phyloP scores from a whole-genome alignment of 2,888 invertebrate genomes.

The Schrankia costaestrigalis region DNA sequence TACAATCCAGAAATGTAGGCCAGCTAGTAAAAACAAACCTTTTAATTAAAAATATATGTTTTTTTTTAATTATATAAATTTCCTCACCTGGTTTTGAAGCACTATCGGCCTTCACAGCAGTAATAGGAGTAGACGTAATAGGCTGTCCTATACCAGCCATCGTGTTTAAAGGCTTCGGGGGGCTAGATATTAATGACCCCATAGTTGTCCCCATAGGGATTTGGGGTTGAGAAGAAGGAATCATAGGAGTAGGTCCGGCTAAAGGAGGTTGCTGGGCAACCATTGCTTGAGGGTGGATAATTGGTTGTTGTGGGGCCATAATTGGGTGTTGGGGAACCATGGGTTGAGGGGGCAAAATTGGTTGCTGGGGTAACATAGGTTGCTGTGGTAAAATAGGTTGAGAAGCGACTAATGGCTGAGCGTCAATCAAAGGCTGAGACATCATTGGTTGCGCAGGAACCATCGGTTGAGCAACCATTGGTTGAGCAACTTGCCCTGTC shows the following conservation, averaged over 20 bases:
- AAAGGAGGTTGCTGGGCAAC: constrained; percentile 9
- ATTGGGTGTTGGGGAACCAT: constrained; percentile 42
- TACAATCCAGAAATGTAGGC: too few relatives aligned
- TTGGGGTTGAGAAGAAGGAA: constrained; percentile 40
- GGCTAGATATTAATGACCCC: constrained; percentile 53
- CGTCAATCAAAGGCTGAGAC: constrained; percentile 25
- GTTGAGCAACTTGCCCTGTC: constrained; percentile 64
- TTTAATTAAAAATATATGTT: too few relatives aligned
- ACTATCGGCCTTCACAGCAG: constrained; percentile 54
- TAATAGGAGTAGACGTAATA: constrained; percentile 67
- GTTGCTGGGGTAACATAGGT: constrained; percentile 32
- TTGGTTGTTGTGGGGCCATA: constrained; percentile 7
- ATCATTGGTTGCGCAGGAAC: constrained; percentile 12
- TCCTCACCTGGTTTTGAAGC: constrained; percentile 66
- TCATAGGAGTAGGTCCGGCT: constrained; percentile 28
- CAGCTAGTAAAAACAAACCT: too few relatives aligned
- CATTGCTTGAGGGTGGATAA: constrained; percentile 3
- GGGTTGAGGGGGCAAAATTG: constrained; percentile 37
- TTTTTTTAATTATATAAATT: background rate
- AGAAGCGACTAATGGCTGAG: constrained; percentile 9
- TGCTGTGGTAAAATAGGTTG: constrained; percentile 34
- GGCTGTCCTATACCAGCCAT: constrained; percentile 51
- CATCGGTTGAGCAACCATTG: constrained; percentile 11
- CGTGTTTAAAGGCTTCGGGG: constrained; percentile 45
- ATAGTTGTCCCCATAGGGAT: constrained; percentile 42